Conservation (phyloP, 2,797 vertebrate species). For the Geotrypetes seraphini region DNA sequence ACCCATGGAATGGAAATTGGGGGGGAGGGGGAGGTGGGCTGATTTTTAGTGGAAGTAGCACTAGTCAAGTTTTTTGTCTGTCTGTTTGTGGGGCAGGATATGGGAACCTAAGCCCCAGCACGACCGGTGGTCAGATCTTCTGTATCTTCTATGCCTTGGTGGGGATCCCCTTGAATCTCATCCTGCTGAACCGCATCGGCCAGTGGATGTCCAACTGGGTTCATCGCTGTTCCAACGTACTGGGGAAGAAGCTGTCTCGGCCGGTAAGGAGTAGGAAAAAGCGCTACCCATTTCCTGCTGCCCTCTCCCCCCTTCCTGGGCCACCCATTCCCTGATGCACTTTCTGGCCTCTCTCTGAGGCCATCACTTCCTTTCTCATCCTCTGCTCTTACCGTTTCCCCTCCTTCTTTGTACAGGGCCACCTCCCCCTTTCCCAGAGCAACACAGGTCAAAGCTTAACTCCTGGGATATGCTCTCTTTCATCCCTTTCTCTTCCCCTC, state of each 20-base stretch:
- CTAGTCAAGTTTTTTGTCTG: background rate
- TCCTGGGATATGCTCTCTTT: too few species aligned
- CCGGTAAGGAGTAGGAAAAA: constrained; percentile 67
- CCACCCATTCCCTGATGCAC: too few species aligned
- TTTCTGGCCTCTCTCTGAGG: too few species aligned
- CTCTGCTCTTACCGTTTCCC: too few species aligned
- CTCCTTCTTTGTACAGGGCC: too few species aligned
- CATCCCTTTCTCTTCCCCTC: too few species aligned
- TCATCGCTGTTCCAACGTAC: constrained; percentile 44
- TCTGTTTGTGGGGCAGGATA: constrained; percentile 62
- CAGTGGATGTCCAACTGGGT: constrained; percentile 72
- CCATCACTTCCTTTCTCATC: too few species aligned
- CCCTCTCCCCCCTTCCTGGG: too few species aligned
- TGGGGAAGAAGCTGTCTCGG: constrained; percentile 45
- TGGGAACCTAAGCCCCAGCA: constrained; percentile 75
- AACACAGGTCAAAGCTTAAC: too few species aligned
- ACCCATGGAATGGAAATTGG: background rate
- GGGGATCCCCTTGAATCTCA: constrained; percentile 82
- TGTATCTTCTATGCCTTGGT: constrained; percentile 81
- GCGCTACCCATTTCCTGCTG: too few species aligned
- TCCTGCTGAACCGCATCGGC: constrained; percentile 77
- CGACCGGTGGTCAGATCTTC: constrained; percentile 70
- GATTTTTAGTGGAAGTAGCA: background rate
- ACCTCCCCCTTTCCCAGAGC: too few species aligned
- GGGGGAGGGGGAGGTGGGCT: too few species aligned